Percentiles rank a stretch among this genome's conserved stretches.
phyloP scores from a whole-genome alignment of 2,888 invertebrate genomes.

The Drosophila stalkeri region DNA sequence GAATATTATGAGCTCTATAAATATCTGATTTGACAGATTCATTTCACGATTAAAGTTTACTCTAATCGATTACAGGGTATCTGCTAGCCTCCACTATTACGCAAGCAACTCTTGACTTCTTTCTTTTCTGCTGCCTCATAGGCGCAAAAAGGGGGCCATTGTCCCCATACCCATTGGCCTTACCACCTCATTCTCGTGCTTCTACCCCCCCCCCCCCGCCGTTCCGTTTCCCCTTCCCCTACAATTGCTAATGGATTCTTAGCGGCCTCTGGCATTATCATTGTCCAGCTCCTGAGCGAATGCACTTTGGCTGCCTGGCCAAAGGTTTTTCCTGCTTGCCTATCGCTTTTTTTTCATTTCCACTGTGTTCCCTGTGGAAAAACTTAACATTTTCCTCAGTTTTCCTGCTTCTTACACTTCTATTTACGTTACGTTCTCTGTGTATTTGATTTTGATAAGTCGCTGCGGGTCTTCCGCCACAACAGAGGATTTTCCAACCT shows the following conservation, averaged over 20 bases:
- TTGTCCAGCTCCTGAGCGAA: slow-evolving; percentile 70
- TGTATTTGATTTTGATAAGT: slow-evolving; percentile 63
- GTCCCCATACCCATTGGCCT: slow-evolving; percentile 46
- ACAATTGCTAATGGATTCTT: slow-evolving; percentile 71
- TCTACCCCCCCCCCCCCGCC: not conserved
- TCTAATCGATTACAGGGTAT: not conserved
- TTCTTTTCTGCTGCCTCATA: slow-evolving; percentile 24
- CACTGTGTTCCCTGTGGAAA: slow-evolving; percentile 23
- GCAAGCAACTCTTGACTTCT: not conserved
- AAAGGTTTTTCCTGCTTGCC: slow-evolving; percentile 69
- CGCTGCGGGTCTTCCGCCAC: slow-evolving; percentile 72
- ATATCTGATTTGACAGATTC: too few species aligned
- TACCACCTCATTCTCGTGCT: slow-evolving; percentile 2
- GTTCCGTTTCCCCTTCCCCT: not conserved
- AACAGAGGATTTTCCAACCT: slow-evolving; percentile 68
- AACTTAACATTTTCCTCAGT: slow-evolving; percentile 17
- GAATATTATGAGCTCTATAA: too few species aligned
- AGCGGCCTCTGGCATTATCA: slow-evolving; percentile 61
- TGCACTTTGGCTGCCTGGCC: slow-evolving; percentile 64
- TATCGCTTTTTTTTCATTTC: slow-evolving; percentile 19
- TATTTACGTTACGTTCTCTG: slow-evolving; percentile 37
- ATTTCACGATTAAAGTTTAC: too few species aligned
- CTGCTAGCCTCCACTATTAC: not conserved
- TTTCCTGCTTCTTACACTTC: slow-evolving; percentile 38
- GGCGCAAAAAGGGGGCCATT: slow-evolving; percentile 53